A percentile compares a stretch with the other conserved stretches of the same genome.
phyloP scores from a whole-genome alignment of 2,797 vertebrate species.

The Pterois miles region DNA sequence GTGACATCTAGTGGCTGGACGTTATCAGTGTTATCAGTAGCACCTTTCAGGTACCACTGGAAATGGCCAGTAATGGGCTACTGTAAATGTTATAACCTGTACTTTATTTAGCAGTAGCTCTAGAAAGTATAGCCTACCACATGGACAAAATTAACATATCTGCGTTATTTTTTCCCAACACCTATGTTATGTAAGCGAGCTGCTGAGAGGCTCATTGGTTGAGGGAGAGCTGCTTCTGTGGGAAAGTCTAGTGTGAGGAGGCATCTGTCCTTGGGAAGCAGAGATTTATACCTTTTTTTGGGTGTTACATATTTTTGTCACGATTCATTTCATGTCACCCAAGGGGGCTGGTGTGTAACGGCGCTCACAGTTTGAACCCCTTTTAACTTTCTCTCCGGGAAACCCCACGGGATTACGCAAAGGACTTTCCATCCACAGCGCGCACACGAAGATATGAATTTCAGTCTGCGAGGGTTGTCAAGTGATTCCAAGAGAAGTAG shows the following conservation, averaged over 20 bases:
- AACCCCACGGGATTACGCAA: background rate
- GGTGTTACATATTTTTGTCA: background rate
- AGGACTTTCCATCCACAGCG: conserved; percentile 17
- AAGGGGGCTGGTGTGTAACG: background rate
- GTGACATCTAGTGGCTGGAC: no score
- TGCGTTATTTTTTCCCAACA: conserved; percentile 6
- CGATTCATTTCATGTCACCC: background rate
- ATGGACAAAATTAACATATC: background rate
- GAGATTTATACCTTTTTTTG: conserved; percentile 15
- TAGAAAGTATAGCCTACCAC: background rate
- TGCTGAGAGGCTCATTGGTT: conserved; percentile 20
- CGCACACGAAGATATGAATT: background rate
- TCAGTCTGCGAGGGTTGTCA: background rate
- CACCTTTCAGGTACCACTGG: background rate
- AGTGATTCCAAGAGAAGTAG: background rate
- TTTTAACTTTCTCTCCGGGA: conserved; percentile 46
- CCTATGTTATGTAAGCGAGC: conserved; percentile 44
- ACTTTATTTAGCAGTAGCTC: background rate
- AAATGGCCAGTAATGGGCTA: background rate
- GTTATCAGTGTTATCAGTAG: no score
- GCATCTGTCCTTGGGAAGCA: conserved; percentile 54
- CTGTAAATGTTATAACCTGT: background rate
- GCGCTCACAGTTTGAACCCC: conserved; percentile 16
- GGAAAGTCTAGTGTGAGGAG: conserved; percentile 57
- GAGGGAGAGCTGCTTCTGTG: conserved; percentile 30